These are phyloP conservation scores for Pavo muticus DNA, from an alignment of 2,113 vertebrate genomes.

Conservation along the genomic window DNA sequence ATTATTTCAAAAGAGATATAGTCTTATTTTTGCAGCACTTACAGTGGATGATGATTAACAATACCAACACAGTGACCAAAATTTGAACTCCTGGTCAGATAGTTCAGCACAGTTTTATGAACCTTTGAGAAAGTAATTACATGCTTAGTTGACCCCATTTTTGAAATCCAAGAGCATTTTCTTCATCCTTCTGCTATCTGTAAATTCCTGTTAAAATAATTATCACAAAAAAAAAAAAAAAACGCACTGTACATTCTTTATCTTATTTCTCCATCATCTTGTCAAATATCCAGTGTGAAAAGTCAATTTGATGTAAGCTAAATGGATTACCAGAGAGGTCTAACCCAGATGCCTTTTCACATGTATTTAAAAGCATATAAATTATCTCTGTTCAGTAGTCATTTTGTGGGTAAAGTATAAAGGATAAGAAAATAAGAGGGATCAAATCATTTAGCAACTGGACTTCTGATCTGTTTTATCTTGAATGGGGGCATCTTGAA, in stretches of 20 bases:
- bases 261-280: constrained; percentile 21
- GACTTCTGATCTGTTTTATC: not conserved
- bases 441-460: not conserved
- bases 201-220: not conserved
- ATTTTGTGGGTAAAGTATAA: not conserved
- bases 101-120: not conserved
- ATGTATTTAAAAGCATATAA: not conserved
- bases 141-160: not conserved
- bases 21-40: not conserved
- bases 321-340: not conserved
- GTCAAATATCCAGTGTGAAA: not conserved
- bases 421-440: not conserved
- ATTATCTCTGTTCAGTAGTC: not conserved
- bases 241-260: not conserved
- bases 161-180: constrained; percentile 19
- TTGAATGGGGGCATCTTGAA: not conserved
- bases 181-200: not conserved
- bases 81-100: not conserved
- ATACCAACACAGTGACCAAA: not conserved
- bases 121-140: constrained; percentile 23
- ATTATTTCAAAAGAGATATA: not conserved
- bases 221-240: not conserved
- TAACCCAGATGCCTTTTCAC: not conserved
- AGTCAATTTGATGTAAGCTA: constrained; percentile 17
- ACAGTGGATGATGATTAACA: not conserved